Base-by-base conservation (phyloP, 2,113 vertebrate species). In the Speoplatyrhinus poulsoni region DNA sequence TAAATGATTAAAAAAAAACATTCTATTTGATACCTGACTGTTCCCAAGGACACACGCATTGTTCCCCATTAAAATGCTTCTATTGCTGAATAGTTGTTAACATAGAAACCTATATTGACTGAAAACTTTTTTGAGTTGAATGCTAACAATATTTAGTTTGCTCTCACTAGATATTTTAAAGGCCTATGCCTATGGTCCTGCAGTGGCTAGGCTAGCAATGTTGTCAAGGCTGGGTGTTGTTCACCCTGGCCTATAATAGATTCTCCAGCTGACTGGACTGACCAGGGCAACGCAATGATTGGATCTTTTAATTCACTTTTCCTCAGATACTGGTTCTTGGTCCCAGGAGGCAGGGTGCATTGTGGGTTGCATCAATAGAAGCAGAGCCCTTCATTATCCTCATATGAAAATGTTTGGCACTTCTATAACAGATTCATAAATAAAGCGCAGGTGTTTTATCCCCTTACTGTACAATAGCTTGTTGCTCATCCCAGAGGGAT, bases 251-350 rank as follows among this genome's bases (percentile, higher is more conserved):
- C 67, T 49, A 76, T 60, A 68, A 72, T 80, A 78, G 82, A 77
- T 85, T 81, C 70, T 73, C 49, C 70, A 84, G 82, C 65, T 65
- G 79, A 65, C 57, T 65, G 73, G 76, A 73, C 71, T 12, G 66
- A 81, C 73, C 60, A 58, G 78, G 60, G 69, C 73, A 57, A 59
- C 68, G 52, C 69, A 49, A 73, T 82, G 80, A 89, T 89, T 77
- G 75, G 79, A 73, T 79, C 78, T 81, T 85, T 87, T 80, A 89
- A 87, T 90, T 87, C 87, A 75, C 80, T 74, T 62, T 76, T 83
- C 63, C 56, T 69, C 79, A 80, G 72, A 77, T 58, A 65, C n/a
- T 3, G 50, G 67, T 46, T 47, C 72, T 71, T 86, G 73, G 48
- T 73, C 56, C 73, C 70, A 63, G 11, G 26, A 54, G 3, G 11